Percentiles rank a stretch among this genome's conserved stretches.
phyloP scores from a whole-genome alignment of 1,140 invertebrate species.

The Diorhabda elongata region DNA sequence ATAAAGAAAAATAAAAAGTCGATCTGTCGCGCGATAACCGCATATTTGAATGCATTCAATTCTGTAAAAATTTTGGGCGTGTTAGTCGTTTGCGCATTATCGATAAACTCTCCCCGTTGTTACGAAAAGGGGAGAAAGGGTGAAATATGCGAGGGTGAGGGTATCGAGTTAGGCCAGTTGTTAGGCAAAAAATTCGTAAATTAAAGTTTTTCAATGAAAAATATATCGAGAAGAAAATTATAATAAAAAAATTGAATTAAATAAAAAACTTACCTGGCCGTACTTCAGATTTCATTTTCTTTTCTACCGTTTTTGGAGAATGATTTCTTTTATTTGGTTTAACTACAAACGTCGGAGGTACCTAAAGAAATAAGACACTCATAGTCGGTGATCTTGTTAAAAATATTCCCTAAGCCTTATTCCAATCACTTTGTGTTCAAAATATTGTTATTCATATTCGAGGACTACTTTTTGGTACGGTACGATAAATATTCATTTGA shows the following conservation, averaged over 20 bases:
- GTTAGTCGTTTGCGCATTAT: neutral
- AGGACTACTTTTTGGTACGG: too few relatives aligned
- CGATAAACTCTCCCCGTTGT: neutral
- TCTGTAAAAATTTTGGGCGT: constrained; percentile 4
- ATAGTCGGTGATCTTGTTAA: too few relatives aligned
- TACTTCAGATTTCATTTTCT: constrained; percentile 46
- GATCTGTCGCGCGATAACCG: neutral
- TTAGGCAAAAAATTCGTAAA: neutral
- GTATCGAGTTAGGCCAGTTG: neutral
- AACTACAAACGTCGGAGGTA: constrained; percentile 55
- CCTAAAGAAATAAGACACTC: constrained; percentile 41
- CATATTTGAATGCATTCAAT: neutral
- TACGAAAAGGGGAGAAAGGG: neutral
- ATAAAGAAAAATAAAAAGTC: neutral
- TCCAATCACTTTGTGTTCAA: too few relatives aligned
- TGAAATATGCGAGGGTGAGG: constrained; percentile 5
- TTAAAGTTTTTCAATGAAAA: neutral
- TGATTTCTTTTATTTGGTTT: constrained; percentile 59
- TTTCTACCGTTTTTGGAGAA: constrained; percentile 57
- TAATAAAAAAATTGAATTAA: neutral
- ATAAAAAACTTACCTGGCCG: constrained; percentile 36
- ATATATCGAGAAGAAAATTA: neutral
- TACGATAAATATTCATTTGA: too few relatives aligned
- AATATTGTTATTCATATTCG: too few relatives aligned
- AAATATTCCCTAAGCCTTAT: too few relatives aligned